Conservation (phyloP, 2,113 vertebrate species). For the Antidorcas marsupialis region DNA sequence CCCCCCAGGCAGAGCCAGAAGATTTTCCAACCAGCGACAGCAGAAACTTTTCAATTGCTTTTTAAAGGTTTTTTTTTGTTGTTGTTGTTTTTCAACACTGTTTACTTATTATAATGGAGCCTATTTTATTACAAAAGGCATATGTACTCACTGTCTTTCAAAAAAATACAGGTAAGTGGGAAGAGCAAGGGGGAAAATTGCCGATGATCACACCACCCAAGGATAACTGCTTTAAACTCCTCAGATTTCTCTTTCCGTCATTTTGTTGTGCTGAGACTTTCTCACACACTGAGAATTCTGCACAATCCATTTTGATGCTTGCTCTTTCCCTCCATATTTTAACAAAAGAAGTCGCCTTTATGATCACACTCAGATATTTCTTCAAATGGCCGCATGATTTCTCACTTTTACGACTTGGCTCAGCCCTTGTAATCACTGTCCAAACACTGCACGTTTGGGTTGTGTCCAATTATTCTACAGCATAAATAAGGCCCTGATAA, state of each 20-base stretch:
- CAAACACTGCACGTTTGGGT: neutral
- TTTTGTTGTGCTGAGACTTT: constrained; percentile 29
- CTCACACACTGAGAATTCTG: constrained; percentile 31
- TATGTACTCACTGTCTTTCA: neutral
- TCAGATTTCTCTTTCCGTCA: neutral
- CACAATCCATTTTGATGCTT: neutral
- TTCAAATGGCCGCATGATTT: neutral
- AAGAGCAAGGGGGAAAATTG: neutral
- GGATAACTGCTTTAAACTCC: constrained; percentile 13
- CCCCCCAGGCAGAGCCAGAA: neutral
- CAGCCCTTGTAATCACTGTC: neutral
- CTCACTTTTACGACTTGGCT: neutral
- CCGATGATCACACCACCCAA: neutral
- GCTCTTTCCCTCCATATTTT: neutral
- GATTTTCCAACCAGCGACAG: neutral
- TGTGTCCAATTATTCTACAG: constrained; percentile 33
- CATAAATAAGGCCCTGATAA: constrained; percentile 4
- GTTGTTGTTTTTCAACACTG: neutral
- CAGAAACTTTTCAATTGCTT: constrained; percentile 46
- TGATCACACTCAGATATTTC: neutral
- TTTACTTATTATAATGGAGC: constrained; percentile 26
- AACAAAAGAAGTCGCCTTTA: neutral
- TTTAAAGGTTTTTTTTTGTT: neutral
- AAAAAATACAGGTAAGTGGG: neutral
- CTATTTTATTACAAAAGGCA: constrained; percentile 40